Evolutionary conservation across 2,113 vertebrate genomes (phyloP).

Genomic region (Cyanocitta stelleri): DNA sequence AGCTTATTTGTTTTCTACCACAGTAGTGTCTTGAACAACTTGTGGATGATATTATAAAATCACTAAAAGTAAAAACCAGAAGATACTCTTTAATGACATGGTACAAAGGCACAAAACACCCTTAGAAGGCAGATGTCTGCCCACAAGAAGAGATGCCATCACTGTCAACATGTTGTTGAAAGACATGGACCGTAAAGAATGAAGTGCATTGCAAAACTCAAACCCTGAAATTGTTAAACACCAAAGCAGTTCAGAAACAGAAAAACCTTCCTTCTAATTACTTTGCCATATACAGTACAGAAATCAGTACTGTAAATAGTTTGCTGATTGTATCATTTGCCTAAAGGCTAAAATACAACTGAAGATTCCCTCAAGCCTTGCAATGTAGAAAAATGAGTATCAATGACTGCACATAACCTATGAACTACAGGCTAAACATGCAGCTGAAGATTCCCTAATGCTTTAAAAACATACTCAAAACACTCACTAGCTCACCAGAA

Average conservation of each 20-base stretch:
- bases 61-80: neutral
- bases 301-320: neutral
- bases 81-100: neutral
- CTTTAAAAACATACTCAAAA: neutral
- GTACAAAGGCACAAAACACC: neutral
- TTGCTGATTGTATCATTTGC: neutral
- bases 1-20: neutral
- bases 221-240: neutral
- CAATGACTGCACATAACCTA: neutral
- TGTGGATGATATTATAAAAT: neutral
- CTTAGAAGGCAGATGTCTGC: neutral
- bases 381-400: neutral
- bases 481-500: neutral
- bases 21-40: neutral
- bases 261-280: neutral
- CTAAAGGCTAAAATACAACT: neutral
- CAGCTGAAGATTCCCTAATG: neutral
- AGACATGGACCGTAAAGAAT: neutral
- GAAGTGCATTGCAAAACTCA: neutral
- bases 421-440: neutral
- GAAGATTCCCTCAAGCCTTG: neutral
- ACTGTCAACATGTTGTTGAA: accelerated
- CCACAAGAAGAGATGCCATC: neutral
- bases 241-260: neutral
- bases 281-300: neutral